Evolutionary conservation across 2,113 vertebrate species (phyloP), one percentile per base, ranked within the genome.

Genomic region (Bubo blakistoni): DNA sequence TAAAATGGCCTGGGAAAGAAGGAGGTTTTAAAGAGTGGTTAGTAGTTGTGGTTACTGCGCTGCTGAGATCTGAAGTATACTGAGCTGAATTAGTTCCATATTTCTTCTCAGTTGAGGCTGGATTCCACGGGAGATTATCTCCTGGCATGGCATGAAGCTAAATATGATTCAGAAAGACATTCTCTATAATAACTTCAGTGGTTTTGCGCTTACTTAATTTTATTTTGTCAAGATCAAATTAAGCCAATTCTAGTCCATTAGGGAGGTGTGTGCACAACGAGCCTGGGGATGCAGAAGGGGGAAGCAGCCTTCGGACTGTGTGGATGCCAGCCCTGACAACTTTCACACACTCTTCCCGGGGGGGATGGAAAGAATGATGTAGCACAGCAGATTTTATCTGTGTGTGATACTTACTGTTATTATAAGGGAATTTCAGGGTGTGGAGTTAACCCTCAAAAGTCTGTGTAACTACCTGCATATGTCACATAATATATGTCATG

Each of bases 301-400:
- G 51, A 85, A 36, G 2, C 10, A 90, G 78, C 78, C 89, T 65
- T 82, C 4, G 11, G 85, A 77, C 42, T 49, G 42, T 1, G 1
- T 49, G 51, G 58, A 49, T 96, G 66, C 88, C 82, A 93, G 86
- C 80, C 76, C 2, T 24, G 83, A 84, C 63, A 79, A 73, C 76
- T 92, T 92, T 96, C 72, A 16, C 44, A 27, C 52, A 78, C 22
- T 88, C 13, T 92, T 74, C 47, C 95, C 7, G 0, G 27, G 3
- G 38, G 77, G 70, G 22, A 63, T 96, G 96, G 95, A 97, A 96
- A 89, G 81, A 96, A 95, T 96, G 94, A 96, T 76, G 86, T 40
- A 79, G 61, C 36, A 30, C 54, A 70, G 84, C 34, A 10, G 92
- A 95, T 96, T 94, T 76, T 93, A 95, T 97, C 94, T 94, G n/a